phyloP scores from a whole-genome alignment of 2,113 vertebrate species.

The Sprattus sprattus region DNA sequence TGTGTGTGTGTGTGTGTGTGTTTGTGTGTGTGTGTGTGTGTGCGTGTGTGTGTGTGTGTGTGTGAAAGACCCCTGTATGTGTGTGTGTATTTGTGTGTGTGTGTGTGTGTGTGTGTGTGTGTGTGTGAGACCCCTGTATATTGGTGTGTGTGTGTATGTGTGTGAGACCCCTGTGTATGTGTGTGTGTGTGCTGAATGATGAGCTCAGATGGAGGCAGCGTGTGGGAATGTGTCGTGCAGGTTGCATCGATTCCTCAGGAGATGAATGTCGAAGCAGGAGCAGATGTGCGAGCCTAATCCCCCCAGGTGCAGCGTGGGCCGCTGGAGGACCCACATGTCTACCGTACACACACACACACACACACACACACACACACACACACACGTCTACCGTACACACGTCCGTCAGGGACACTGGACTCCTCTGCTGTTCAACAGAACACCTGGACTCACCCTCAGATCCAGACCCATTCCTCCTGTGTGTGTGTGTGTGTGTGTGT shows the following conservation, averaged over 20 bases:
- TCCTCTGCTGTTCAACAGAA: not conserved
- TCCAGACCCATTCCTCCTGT: too few species aligned
- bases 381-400: not conserved
- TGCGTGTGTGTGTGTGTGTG: not conserved
- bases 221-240: not conserved
- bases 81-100: too few species aligned
- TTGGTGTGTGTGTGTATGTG: constrained; percentile 19
- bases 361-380: too few species aligned
- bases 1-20: constrained; percentile 25
- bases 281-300: not conserved
- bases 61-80: too few species aligned
- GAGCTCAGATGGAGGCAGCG: not conserved
- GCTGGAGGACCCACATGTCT: not conserved
- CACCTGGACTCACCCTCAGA: not conserved
- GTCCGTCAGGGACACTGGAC: not conserved
- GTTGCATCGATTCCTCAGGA: not conserved
- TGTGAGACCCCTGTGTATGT: not conserved
- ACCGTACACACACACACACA: not conserved
- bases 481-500: too few species aligned
- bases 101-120: not conserved
- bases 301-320: constrained; percentile 8
- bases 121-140: too few species aligned
- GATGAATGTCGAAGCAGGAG: not conserved
- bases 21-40: constrained; percentile 9
- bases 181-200: not conserved